Percentiles rank a stretch among this genome's conserved stretches.
phyloP scores from a whole-genome alignment of 2,888 invertebrate species.

The Venusia cambrica region DNA sequence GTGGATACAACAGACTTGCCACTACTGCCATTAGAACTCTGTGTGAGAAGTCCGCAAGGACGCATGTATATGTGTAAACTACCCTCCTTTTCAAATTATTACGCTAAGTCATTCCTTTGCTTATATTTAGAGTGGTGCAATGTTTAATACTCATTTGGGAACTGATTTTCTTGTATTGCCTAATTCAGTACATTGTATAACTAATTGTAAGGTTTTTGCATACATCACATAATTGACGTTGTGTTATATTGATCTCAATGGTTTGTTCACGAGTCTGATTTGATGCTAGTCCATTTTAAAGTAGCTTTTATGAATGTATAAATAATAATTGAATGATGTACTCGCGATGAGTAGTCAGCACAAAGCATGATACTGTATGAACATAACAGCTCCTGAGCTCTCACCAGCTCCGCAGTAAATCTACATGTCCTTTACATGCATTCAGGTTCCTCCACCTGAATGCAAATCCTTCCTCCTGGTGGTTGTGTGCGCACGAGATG shows the following conservation, averaged over 20 bases:
- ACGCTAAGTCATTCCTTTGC: constrained; percentile 17
- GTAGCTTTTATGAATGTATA: constrained; percentile 32
- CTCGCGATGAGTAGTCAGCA: constrained; percentile 10
- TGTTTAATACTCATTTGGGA: constrained; percentile 15
- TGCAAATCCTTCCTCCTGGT: too few species aligned
- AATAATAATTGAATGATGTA: too few species aligned
- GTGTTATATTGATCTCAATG: constrained; percentile 14
- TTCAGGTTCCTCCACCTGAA: too few species aligned
- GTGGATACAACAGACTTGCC: constrained; percentile 12
- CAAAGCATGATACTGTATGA: constrained; percentile 1
- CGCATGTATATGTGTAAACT: constrained; percentile 15
- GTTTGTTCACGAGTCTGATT: constrained; percentile 55
- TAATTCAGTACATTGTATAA: constrained; percentile 15
- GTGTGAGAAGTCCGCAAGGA: constrained; percentile 6
- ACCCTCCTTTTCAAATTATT: constrained; percentile 15
- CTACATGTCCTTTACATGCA: too few species aligned
- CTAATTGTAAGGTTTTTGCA: constrained; percentile 19
- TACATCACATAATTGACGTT: constrained; percentile 16
- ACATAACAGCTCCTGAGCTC: too few species aligned
- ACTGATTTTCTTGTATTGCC: constrained; percentile 20
- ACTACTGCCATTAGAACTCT: constrained; percentile 25
- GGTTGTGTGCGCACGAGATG: too few species aligned
- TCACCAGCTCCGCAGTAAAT: too few species aligned
- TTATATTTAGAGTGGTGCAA: constrained; percentile 15
- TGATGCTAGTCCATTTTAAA: constrained; percentile 51